Percentiles rank a stretch among this genome's conserved stretches.
Conservation (phyloP, 2,113 vertebrate genomes). For the Vidua chalybeata region DNA sequence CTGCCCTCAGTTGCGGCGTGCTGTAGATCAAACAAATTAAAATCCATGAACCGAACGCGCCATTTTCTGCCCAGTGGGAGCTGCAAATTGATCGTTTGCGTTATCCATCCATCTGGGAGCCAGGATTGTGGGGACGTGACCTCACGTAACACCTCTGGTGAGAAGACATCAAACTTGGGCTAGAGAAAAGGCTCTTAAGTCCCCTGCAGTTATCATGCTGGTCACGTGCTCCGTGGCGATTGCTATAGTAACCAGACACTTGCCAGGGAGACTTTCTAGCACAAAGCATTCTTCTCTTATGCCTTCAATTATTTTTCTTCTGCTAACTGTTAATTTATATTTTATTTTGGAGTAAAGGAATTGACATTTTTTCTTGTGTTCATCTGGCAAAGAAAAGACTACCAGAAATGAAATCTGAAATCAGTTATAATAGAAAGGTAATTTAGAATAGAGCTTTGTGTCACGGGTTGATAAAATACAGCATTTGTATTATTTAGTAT, state of each 20-base stretch:
- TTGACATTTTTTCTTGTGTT: neutral
- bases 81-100: neutral
- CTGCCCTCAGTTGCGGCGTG: fast-evolving
- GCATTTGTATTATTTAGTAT: neutral
- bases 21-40: constrained; percentile 14
- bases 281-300: neutral
- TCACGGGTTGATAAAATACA: neutral
- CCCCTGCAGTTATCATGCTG: constrained; percentile 5
- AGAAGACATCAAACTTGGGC: neutral
- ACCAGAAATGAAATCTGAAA: neutral
- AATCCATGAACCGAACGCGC: neutral
- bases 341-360: neutral
- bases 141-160: neutral
- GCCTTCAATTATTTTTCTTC: neutral
- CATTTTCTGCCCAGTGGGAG: constrained; percentile 11
- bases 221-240: constrained; percentile 21
- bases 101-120: neutral
- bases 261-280: neutral
- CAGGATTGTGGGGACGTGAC: neutral
- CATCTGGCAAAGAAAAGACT: neutral
- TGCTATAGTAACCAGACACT: constrained; percentile 65
- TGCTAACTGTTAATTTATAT: neutral
- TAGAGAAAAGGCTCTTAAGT: neutral
- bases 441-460: neutral
- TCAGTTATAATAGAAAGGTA: neutral